Evolutionary conservation across 1,140 invertebrate species (phyloP).

Genomic region (honey bee (Apis mellifera)): DNA sequence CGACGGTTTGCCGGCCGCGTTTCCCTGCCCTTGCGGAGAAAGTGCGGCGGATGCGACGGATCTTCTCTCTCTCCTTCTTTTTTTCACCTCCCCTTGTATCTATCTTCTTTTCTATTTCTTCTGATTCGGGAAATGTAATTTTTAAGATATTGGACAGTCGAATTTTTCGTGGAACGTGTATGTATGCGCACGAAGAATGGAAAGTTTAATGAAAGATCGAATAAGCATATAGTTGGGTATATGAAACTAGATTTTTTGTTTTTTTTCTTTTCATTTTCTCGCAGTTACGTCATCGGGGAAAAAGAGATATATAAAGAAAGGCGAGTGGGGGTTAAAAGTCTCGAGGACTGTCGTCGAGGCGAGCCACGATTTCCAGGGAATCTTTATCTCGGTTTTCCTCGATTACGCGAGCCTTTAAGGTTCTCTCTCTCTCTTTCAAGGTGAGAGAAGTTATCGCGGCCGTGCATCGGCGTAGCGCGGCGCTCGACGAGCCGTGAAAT

Average conservation of each 20-base stretch:
- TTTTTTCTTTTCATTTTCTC: neutral
- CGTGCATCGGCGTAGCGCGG: conserved; percentile 58
- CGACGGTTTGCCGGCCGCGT: conserved; percentile 49
- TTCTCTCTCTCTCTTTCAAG: conserved; percentile 48
- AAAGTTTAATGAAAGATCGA: too few species aligned
- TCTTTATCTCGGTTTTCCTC: conserved; percentile 48
- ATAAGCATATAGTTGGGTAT: too few species aligned
- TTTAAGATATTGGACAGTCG: too few species aligned
- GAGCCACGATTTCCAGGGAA: neutral
- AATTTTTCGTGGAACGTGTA: too few species aligned
- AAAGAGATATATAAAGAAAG: neutral
- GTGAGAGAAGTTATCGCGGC: conserved; percentile 59
- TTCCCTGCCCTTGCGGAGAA: conserved; percentile 69
- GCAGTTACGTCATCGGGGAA: neutral
- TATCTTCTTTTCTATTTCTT: too few species aligned
- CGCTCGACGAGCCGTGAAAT: conserved; percentile 71
- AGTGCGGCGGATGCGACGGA: conserved; percentile 66
- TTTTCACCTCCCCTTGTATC: too few species aligned
- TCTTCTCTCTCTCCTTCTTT: too few species aligned
- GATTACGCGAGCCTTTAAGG: conserved; percentile 58
- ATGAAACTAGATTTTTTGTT: neutral
- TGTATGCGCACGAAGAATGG: too few species aligned
- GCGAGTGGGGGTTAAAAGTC: conserved; percentile 36
- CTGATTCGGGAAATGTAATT: too few species aligned
- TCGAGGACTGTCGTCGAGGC: conserved; percentile 20